phyloP scores from a whole-genome alignment of 2,888 invertebrate genomes.

The Coenonympha arcania region DNA sequence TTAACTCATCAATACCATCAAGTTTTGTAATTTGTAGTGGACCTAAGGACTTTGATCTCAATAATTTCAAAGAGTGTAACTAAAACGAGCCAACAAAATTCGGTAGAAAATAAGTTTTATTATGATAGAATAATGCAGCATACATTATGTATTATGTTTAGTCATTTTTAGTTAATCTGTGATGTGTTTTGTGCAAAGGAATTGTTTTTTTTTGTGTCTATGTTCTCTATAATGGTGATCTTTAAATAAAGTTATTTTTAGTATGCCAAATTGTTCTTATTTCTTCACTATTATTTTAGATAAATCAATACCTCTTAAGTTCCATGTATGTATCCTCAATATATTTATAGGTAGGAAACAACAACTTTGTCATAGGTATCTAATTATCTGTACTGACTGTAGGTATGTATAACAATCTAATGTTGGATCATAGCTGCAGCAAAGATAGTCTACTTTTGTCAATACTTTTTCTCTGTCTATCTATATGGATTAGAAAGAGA shows the following conservation, averaged over 20 bases:
- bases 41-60: constrained; percentile 17
- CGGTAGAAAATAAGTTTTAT: constrained; percentile 2
- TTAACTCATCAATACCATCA: too few species aligned
- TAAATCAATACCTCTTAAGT: neutral
- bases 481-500: too few species aligned
- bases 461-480: too few species aligned
- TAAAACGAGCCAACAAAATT: constrained; percentile 2
- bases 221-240: constrained; percentile 45
- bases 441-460: too few species aligned
- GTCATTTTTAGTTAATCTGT: constrained; percentile 58
- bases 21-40: too few species aligned
- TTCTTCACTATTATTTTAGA: neutral
- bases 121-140: constrained; percentile 31
- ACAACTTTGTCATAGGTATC: too few species aligned
- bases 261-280: constrained; percentile 32
- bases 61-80: constrained; percentile 15
- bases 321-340: too few species aligned
- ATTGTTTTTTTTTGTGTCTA: constrained; percentile 54
- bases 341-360: too few species aligned
- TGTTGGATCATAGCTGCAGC: too few species aligned
- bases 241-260: constrained; percentile 67
- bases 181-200: constrained; percentile 60
- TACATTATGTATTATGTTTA: constrained; percentile 34
- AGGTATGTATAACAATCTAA: too few species aligned
- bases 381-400: too few species aligned